Base-by-base conservation (phyloP, 2,888 invertebrate genomes). In the Panzeria rudis region DNA sequence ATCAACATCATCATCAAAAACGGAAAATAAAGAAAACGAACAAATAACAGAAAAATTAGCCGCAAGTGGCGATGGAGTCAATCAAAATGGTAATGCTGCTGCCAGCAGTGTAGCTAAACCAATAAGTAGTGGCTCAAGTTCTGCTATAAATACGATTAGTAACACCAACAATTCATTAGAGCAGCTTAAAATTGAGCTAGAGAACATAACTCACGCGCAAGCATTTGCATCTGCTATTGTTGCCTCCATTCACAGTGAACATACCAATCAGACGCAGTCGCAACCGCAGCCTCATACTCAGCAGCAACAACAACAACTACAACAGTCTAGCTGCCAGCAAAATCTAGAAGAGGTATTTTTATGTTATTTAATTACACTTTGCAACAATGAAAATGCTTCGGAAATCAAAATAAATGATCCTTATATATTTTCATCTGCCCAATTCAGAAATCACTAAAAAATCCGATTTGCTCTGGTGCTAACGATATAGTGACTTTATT, bases 151-250 rank as follows among this genome's bases (percentile, higher is more conserved):
- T 25, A 62, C 82, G 11, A 44, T 61, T 64, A 61, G 83, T 81
- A 87, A 87, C 54, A 75, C 86, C 86, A 94, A 94, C 61, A 94
- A 94, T 82, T 94, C 94, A 0, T 89, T 94, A 50, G 94, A 94
- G 85, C 94, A 94, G 86, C 89, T 94, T 3, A 94, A 94, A 89
- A 94, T 94, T 77, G 94, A 94, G 77, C 89, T 94, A 47, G 94
- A 94, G 86, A 94, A 94, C 86, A 93, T 94, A 76, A 94, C 94
- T 35, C 94, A 94, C 84, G 94, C 93, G 4, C 93, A 94, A 89
- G 93, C 89, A 2, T 88, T 90, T 66, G 89, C 91, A 6, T 89
- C 90, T 0, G 90, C 91, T 6, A 90, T 91, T 66, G 90, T 89
- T 52, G 88, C 88, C 25, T 89, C 89, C 52, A 90, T 88, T 62